Percentiles rank a stretch among this genome's conserved stretches.
phyloP scores from a whole-genome alignment of 1,140 invertebrate species.

The Cryptotermes secundus region DNA sequence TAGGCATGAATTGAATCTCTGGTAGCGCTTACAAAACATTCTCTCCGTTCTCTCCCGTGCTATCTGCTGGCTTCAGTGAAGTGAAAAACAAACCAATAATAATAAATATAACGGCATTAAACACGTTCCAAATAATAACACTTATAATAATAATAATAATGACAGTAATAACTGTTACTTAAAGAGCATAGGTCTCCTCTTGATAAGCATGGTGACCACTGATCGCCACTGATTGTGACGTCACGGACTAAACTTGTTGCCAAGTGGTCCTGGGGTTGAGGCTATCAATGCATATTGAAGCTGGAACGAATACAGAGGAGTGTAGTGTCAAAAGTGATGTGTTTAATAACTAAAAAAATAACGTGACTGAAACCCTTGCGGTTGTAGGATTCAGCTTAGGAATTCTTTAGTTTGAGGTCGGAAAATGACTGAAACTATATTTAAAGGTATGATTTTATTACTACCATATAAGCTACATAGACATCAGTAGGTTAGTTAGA shows the following conservation, averaged over 20 bases:
- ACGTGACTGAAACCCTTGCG: background rate
- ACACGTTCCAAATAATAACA: background rate
- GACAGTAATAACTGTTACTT: background rate
- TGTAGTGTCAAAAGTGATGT: background rate
- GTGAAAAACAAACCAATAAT: too few species aligned
- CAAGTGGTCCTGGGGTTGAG: constrained; percentile 5
- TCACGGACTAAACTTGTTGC: background rate
- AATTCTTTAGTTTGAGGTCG: background rate
- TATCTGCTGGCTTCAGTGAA: too few species aligned
- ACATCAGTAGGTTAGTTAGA: background rate
- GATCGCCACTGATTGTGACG: background rate
- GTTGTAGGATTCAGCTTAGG: background rate
- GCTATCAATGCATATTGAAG: background rate
- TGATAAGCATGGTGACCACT: background rate
- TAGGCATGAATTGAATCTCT: too few species aligned
- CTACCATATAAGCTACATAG: background rate
- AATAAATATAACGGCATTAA: too few species aligned
- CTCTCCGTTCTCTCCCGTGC: too few species aligned
- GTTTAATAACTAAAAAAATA: background rate
- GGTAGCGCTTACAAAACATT: too few species aligned
- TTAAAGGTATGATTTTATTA: constrained; percentile 18
- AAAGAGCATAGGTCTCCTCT: background rate
- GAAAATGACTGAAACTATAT: constrained; percentile 10
- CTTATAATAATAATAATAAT: background rate
- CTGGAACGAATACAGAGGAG: background rate